These are phyloP conservation scores for Rattus rattus DNA, from an alignment of 2,113 vertebrate species.

Conservation along the genomic window DNA sequence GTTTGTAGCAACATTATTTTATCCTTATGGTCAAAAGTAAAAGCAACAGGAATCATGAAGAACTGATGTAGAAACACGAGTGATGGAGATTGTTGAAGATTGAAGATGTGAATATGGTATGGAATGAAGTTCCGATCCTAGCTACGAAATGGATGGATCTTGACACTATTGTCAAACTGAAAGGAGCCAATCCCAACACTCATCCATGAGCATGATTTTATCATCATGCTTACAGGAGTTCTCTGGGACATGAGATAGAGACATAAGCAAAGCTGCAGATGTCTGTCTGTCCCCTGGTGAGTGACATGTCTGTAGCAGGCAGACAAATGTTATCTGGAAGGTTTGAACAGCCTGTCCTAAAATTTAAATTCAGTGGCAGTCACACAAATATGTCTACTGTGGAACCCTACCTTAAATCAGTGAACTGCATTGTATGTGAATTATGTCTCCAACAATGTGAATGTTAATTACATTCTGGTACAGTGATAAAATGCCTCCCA, in stretches of 20 bases:
- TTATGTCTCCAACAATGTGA: neutral
- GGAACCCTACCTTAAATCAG: neutral
- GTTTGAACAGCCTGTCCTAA: neutral
- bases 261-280: neutral
- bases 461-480: neutral
- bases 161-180: neutral
- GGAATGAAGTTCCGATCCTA: neutral
- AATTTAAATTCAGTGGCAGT: neutral
- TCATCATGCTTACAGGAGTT: neutral
- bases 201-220: neutral
- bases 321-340: neutral
- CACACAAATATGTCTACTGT: neutral
- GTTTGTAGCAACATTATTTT: neutral
- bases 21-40: neutral
- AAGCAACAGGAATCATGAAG: neutral
- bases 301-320: neutral
- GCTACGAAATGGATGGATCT: neutral
- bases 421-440: neutral
- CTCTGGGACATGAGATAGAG: neutral
- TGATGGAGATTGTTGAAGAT: too few species aligned
- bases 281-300: fast-evolving
- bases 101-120: neutral
- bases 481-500: neutral
- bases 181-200: neutral
- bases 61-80: too few species aligned